Evolutionary conservation across 2,888 invertebrate genomes (phyloP).

Genomic region (Lepidocyrtinus sp.): DNA sequence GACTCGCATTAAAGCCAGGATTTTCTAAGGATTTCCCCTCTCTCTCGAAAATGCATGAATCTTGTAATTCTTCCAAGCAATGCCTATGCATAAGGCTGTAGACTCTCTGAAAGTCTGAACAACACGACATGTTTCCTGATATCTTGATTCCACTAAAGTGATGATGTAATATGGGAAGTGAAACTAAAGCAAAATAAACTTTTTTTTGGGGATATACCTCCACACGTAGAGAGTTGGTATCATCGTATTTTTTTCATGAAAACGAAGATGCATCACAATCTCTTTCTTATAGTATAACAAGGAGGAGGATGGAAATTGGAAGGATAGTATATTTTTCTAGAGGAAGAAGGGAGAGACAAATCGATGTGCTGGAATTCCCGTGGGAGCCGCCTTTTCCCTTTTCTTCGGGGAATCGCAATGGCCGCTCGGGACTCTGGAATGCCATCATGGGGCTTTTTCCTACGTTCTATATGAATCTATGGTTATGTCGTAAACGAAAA

Average conservation of each 20-base stretch:
- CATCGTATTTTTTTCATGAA: conserved; percentile 15
- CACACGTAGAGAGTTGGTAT: background rate
- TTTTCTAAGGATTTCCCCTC: background rate
- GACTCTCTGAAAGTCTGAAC: background rate
- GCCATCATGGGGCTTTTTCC: conserved; percentile 69
- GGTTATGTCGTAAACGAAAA: background rate
- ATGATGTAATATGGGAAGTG: conserved; percentile 32
- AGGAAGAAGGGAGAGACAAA: conserved; percentile 71
- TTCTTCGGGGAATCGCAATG: conserved; percentile 70
- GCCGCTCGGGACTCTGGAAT: conserved; percentile 70
- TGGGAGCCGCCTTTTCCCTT: conserved; percentile 70
- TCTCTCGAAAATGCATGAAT: background rate
- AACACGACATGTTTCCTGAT: conserved; percentile 51
- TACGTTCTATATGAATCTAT: background rate
- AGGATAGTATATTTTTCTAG: conserved; percentile 25
- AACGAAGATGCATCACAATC: conserved; percentile 10
- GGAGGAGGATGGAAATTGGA: conserved; percentile 61
- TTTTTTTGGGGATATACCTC: background rate
- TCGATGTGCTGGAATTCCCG: conserved; percentile 70
- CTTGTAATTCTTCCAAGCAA: background rate
- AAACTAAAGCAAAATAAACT: conserved; percentile 10
- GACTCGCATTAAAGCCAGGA: background rate
- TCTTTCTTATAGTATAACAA: conserved; percentile 27
- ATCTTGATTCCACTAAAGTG: conserved; percentile 50
- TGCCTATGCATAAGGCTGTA: background rate